Evolutionary conservation across 2,888 invertebrate genomes (phyloP).

Genomic region (Macaria notata): DNA sequence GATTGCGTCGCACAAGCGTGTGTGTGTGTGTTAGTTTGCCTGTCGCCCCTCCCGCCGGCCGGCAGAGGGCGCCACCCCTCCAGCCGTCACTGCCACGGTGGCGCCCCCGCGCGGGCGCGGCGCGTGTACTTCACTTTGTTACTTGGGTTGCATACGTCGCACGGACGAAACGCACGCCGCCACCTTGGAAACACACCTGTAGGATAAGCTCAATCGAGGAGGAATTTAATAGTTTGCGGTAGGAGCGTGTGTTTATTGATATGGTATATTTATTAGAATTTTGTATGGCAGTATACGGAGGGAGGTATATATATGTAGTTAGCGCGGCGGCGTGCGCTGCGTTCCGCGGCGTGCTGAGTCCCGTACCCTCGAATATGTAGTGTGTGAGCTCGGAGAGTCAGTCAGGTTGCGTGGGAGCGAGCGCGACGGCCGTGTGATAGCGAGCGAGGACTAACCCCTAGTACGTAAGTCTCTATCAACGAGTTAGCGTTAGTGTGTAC

Average conservation of each 20-base stretch:
- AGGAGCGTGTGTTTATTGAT: slow-evolving; percentile 3
- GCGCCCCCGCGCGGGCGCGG: too few species aligned
- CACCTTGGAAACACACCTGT: not conserved
- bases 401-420: slow-evolving; percentile 20
- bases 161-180: not conserved
- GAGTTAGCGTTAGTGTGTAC: slow-evolving; percentile 67
- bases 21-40: too few species aligned
- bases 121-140: too few species aligned
- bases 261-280: slow-evolving; percentile 8
- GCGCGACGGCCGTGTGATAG: slow-evolving; percentile 21
- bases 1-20: too few species aligned
- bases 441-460: slow-evolving; percentile 45
- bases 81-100: too few species aligned
- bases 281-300: slow-evolving; percentile 9
- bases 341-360: slow-evolving; percentile 11
- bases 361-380: slow-evolving; percentile 1
- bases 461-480: slow-evolving; percentile 72
- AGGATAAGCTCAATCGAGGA: not conserved
- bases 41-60: too few species aligned
- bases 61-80: too few species aligned
- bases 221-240: too few species aligned
- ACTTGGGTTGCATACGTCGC: not conserved
- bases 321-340: slow-evolving; percentile 13
- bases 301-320: not conserved
- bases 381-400: too few species aligned